These are phyloP conservation scores for Stichopus chloronotus DNA, from an alignment of 35 echinoderm and acorn worm species.

Conservation along the genomic window DNA sequence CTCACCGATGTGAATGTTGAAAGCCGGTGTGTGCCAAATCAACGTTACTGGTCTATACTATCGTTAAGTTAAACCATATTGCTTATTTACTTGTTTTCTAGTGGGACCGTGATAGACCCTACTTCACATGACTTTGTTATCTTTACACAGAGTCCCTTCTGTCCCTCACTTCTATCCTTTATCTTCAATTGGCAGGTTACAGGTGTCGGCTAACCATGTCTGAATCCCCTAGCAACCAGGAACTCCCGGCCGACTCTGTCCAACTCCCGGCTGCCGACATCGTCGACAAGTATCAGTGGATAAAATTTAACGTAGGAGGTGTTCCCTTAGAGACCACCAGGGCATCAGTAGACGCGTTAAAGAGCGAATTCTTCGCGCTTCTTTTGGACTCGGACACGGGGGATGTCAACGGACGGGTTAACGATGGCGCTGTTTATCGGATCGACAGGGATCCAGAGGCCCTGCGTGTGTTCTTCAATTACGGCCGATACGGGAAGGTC, in stretches of 20 bases:
- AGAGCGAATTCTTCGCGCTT: constrained; percentile 70
- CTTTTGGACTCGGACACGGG: constrained; percentile 53
- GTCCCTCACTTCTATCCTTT: too few species aligned
- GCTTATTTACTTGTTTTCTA: too few species aligned
- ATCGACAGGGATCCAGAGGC: constrained; percentile 82
- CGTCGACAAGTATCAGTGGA: constrained; percentile 66
- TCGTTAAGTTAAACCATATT: too few species aligned
- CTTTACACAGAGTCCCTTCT: too few species aligned
- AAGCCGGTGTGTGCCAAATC: too few species aligned
- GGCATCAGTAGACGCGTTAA: constrained; percentile 58
- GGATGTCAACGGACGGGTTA: neutral
- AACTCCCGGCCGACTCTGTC: constrained; percentile 71
- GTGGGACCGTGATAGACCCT: too few species aligned
- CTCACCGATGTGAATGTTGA: too few species aligned
- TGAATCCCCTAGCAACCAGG: constrained; percentile 30
- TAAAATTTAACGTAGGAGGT: constrained; percentile 85
- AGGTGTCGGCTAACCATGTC: neutral
- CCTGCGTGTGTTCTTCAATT: constrained; percentile 75
- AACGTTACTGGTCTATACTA: too few species aligned
- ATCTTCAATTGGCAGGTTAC: neutral
- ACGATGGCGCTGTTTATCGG: constrained; percentile 59
- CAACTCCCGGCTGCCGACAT: constrained; percentile 69
- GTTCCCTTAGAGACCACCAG: constrained; percentile 74
- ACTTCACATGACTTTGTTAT: too few species aligned
- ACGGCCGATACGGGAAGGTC: constrained; percentile 75